These are phyloP conservation scores for Ctenodactylus gundi DNA, from an alignment of 2,113 vertebrate species.

Conservation along the genomic window DNA sequence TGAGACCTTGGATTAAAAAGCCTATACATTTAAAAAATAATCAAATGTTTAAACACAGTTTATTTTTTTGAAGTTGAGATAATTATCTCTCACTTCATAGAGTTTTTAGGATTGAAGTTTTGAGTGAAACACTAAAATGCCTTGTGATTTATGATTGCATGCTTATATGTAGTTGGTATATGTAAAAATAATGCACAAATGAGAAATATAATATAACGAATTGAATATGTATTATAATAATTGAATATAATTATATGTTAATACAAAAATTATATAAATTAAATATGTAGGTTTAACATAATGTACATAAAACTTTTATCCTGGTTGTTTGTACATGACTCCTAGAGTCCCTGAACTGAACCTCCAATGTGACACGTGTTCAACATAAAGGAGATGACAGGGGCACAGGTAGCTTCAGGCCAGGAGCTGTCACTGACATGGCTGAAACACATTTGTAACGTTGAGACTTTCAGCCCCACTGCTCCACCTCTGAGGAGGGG, in stretches of 20 bases:
- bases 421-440: background rate
- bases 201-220: no score
- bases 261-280: no score
- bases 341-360: background rate
- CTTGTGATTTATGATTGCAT: background rate
- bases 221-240: no score
- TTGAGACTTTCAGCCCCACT: background rate
- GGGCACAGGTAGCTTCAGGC: background rate
- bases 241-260: no score
- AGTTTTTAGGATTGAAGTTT: background rate
- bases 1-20: background rate
- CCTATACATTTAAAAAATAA: background rate
- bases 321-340: background rate
- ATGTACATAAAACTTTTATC: background rate
- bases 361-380: no score
- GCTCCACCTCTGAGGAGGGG: background rate
- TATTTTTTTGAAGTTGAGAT: background rate
- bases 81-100: background rate
- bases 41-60: background rate
- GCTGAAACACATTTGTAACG: background rate
- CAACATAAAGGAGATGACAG: no score
- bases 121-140: background rate
- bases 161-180: background rate
- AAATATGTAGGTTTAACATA: no score
- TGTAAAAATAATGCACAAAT: background rate